These are phyloP conservation scores for Saccostrea echinata DNA, from an alignment of 1,140 invertebrate genomes.

Conservation along the genomic window DNA sequence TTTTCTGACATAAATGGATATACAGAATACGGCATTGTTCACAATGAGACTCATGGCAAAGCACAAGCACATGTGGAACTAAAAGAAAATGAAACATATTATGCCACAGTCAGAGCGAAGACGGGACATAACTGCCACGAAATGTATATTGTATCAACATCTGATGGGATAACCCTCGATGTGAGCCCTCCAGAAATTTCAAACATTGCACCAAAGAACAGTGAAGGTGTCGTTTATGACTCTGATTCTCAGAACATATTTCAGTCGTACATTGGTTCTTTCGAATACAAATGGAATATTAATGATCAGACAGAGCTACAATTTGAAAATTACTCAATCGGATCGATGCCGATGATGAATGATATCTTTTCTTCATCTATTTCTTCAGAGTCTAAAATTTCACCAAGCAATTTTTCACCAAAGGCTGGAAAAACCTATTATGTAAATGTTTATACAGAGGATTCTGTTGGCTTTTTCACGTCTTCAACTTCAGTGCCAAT, in stretches of 20 bases:
- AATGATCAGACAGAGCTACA: slow-evolving; percentile 45
- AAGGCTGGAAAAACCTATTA: slow-evolving; percentile 10
- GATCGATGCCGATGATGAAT: slow-evolving; percentile 48
- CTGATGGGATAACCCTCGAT: too few species aligned
- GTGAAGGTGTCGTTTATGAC: slow-evolving; percentile 27
- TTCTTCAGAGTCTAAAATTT: neutral
- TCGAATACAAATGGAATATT: slow-evolving; percentile 43
- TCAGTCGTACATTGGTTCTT: neutral
- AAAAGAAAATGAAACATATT: slow-evolving; percentile 52
- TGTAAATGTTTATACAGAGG: neutral
- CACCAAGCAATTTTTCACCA: neutral
- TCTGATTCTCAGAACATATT: neutral
- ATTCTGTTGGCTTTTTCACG: slow-evolving; percentile 35
- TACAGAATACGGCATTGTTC: slow-evolving; percentile 49
- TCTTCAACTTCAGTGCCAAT: slow-evolving; percentile 9
- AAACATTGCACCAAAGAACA: slow-evolving; percentile 21
- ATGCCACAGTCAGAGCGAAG: slow-evolving; percentile 54
- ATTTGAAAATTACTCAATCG: slow-evolving; percentile 43
- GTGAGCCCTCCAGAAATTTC: slow-evolving; percentile 45
- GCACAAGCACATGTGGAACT: slow-evolving; percentile 43
- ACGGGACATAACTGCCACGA: slow-evolving; percentile 51
- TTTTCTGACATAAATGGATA: slow-evolving; percentile 53
- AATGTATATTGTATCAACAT: too few species aligned
- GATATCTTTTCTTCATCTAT: slow-evolving; percentile 36
- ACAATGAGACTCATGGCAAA: too few species aligned